phyloP scores from a whole-genome alignment of 2,113 vertebrate genomes.

The Anas platyrhynchos region DNA sequence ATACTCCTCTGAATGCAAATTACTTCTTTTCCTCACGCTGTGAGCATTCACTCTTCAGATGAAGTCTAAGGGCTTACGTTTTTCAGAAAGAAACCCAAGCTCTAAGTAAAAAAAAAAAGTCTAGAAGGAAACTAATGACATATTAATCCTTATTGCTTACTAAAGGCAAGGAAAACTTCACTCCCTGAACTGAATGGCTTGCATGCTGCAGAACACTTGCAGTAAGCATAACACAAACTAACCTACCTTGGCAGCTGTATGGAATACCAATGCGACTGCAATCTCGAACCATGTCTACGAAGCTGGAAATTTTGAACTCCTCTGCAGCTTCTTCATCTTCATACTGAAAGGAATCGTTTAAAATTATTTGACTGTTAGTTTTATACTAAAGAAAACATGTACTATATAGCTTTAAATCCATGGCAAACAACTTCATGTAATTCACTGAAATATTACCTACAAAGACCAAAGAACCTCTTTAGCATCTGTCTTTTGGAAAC shows the following conservation, averaged over 20 bases:
- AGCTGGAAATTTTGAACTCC: slow-evolving; percentile 98
- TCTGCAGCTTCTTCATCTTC: slow-evolving; percentile 96
- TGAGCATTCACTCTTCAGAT: not conserved
- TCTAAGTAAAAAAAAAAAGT: not conserved
- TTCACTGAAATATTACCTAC: not conserved
- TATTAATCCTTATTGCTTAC: not conserved
- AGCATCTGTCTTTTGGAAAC: not conserved
- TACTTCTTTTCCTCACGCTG: not conserved
- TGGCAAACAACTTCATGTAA: not conserved
- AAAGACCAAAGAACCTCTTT: not conserved
- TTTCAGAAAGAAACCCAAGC: not conserved
- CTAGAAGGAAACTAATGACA: not conserved
- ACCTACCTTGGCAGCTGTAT: slow-evolving; percentile 89
- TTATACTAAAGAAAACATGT: no score
- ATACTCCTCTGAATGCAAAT: slow-evolving; percentile 38
- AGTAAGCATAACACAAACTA: not conserved
- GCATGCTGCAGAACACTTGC: not conserved
- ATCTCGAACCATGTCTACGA: slow-evolving; percentile 95
- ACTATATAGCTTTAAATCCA: not conserved
- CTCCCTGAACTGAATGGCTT: not conserved
- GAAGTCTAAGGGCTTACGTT: not conserved
- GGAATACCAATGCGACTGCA: slow-evolving; percentile 92
- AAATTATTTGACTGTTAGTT: not conserved
- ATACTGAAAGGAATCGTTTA: slow-evolving; percentile 78
- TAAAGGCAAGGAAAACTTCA: not conserved